Conservation (phyloP, 2,888 invertebrate genomes). For the Baronia brevicornis region DNA sequence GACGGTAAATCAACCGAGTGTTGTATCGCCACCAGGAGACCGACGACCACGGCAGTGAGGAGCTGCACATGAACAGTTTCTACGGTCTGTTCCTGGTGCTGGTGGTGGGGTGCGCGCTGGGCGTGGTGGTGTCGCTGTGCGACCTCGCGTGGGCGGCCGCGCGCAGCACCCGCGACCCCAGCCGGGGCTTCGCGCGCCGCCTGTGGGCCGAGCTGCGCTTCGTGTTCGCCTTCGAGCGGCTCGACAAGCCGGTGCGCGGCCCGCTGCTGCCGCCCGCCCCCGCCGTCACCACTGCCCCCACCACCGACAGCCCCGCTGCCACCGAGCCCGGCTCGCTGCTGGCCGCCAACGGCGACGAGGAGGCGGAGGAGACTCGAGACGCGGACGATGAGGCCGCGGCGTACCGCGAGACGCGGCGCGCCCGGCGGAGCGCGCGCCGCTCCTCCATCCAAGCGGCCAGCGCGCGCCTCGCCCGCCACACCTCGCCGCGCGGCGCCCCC, state of each 20-base stretch:
- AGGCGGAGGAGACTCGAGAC: slow-evolving; percentile 14
- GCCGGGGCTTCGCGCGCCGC: slow-evolving; percentile 33
- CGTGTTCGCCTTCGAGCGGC: slow-evolving; percentile 55
- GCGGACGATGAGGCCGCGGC: slow-evolving; percentile 14
- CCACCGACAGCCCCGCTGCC: slow-evolving; percentile 5
- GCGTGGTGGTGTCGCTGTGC: slow-evolving; percentile 78
- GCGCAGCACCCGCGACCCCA: slow-evolving; percentile 33
- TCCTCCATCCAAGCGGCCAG: slow-evolving; percentile 59
- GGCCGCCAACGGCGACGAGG: slow-evolving; percentile 12
- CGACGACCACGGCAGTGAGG: slow-evolving; percentile 45
- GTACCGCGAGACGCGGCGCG: slow-evolving; percentile 18
- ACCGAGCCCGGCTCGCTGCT: slow-evolving; percentile 8
- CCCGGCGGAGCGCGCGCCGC: slow-evolving; percentile 33
- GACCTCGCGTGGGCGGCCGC: slow-evolving; percentile 68
- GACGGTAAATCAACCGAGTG: no score
- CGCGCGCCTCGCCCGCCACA: slow-evolving; percentile 50
- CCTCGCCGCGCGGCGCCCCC: no score
- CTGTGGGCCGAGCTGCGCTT: slow-evolving; percentile 53
- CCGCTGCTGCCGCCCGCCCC: slow-evolving; percentile 22
- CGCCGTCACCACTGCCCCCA: slow-evolving; percentile 6
- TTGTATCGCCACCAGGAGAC: slow-evolving; percentile 33
- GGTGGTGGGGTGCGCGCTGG: slow-evolving; percentile 78
- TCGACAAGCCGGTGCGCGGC: slow-evolving; percentile 50
- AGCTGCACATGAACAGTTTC: slow-evolving; percentile 81
- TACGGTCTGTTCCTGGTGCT: slow-evolving; percentile 88